Percentiles rank a stretch among this genome's conserved stretches.
Conservation (phyloP, 2,888 invertebrate genomes). For the Drosophila tripunctata region DNA sequence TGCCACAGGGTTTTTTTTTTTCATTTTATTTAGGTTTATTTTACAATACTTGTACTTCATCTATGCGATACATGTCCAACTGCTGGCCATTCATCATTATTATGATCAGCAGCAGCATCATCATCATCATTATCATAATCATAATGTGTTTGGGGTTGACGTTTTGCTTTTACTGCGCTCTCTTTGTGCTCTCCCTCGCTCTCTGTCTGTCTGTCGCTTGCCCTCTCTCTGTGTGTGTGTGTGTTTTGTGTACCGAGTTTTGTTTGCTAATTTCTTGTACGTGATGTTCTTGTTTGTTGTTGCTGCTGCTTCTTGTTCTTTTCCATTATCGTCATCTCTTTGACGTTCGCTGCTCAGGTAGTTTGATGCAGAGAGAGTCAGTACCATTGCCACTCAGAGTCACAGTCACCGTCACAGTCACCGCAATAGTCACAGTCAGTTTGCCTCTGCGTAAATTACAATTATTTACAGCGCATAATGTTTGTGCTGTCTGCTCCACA, state of each 20-base stretch:
- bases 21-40: constrained; percentile 3
- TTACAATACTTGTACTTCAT: constrained; percentile 19
- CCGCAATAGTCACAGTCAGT: constrained; percentile 10
- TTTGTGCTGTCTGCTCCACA: constrained; percentile 32
- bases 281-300: constrained; percentile 67
- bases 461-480: constrained; percentile 70
- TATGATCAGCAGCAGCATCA: constrained; percentile 64
- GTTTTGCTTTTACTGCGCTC: constrained; percentile 65
- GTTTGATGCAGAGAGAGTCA: constrained; percentile 43
- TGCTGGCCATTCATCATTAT: constrained; percentile 69
- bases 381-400: no score
- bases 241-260: constrained; percentile 27
- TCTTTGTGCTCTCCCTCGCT: background rate
- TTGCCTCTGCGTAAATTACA: constrained; percentile 69
- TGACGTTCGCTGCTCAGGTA: constrained; percentile 62
- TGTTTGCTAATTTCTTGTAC: constrained; percentile 79
- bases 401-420: constrained; percentile 7
- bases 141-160: constrained; percentile 47
- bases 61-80: constrained; percentile 32
- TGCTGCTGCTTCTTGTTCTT: constrained; percentile 16
- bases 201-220: background rate
- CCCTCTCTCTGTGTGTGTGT: background rate
- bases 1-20: constrained; percentile 49
- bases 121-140: constrained; percentile 71
- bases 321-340: constrained; percentile 43